Evolutionary conservation across 2,113 vertebrate genomes (phyloP).

Genomic region (Neopipo cinnamomea): DNA sequence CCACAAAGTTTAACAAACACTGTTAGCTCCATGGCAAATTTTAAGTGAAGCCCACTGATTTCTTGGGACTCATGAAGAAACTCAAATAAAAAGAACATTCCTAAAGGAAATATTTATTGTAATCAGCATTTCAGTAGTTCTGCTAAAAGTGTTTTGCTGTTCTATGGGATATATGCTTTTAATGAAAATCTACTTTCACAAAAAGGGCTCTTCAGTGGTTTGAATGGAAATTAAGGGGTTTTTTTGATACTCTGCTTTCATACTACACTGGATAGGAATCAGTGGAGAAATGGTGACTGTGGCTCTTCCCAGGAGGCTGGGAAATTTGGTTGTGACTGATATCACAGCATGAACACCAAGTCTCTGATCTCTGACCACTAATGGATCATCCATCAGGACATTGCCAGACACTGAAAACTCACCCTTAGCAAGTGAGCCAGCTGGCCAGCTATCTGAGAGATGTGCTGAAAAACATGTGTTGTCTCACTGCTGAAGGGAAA

Average conservation of each 20-base stretch:
- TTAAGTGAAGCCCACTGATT: background rate
- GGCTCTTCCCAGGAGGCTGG: background rate
- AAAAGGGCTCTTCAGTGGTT: background rate
- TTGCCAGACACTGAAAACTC: background rate
- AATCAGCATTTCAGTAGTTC: background rate
- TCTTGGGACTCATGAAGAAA: background rate
- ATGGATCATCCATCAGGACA: background rate
- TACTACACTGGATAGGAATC: background rate
- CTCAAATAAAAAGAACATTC: background rate
- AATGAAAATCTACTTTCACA: background rate
- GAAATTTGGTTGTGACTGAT: background rate
- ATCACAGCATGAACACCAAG: background rate
- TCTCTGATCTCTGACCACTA: background rate
- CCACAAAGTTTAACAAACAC: background rate
- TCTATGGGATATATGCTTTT: background rate
- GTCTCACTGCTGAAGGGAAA: background rate
- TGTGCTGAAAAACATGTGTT: background rate
- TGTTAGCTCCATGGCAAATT: background rate
- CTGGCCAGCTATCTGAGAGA: background rate
- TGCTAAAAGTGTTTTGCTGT: background rate
- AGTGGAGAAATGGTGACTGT: background rate
- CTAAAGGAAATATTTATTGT: background rate
- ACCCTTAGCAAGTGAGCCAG: background rate
- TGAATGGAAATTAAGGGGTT: background rate
- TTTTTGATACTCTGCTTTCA: background rate